Evolutionary conservation across 2,797 vertebrate genomes (phyloP).

Genomic region (Synaphobranchus kaupii): DNA sequence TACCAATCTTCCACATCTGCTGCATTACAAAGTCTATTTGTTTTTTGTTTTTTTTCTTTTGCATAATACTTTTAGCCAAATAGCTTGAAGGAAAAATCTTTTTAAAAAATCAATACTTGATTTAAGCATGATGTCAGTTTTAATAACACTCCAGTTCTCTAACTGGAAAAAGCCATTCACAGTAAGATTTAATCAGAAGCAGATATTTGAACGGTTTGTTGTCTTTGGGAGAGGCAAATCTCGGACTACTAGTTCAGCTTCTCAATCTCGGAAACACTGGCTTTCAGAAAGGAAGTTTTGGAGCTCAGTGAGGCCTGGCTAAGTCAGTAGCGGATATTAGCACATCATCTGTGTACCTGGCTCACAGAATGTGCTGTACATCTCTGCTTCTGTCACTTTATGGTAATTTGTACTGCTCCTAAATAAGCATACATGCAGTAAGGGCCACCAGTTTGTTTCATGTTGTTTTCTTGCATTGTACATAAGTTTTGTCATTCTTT

Average conservation of each 20-base stretch:
- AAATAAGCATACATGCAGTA: not conserved
- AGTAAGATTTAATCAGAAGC: constrained; percentile 28
- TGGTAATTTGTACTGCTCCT: not conserved
- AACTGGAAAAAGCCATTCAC: constrained; percentile 6
- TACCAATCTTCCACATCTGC: constrained; percentile 6
- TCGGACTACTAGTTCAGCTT: constrained; percentile 74
- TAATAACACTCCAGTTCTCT: constrained; percentile 8
- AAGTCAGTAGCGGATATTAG: not conserved
- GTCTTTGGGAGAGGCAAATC: constrained; percentile 31
- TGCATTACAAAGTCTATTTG: constrained; percentile 16
- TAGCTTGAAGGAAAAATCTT: not conserved
- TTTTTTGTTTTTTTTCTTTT: constrained; percentile 15
- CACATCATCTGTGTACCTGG: not conserved
- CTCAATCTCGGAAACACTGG: constrained; percentile 61
- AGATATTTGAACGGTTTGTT: constrained; percentile 15
- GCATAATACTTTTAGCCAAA: constrained; percentile 7
- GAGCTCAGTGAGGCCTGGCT: not conserved
- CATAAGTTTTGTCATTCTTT: too few species aligned
- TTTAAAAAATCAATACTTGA: not conserved
- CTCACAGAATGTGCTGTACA: not conserved
- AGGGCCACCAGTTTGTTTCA: not conserved
- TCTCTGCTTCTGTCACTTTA: not conserved
- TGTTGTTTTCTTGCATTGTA: too few species aligned
- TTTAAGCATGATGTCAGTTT: not conserved
- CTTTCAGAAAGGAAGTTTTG: constrained; percentile 44